phyloP scores from a whole-genome alignment of 2,888 invertebrate species.

The Harpalus rufipes region DNA sequence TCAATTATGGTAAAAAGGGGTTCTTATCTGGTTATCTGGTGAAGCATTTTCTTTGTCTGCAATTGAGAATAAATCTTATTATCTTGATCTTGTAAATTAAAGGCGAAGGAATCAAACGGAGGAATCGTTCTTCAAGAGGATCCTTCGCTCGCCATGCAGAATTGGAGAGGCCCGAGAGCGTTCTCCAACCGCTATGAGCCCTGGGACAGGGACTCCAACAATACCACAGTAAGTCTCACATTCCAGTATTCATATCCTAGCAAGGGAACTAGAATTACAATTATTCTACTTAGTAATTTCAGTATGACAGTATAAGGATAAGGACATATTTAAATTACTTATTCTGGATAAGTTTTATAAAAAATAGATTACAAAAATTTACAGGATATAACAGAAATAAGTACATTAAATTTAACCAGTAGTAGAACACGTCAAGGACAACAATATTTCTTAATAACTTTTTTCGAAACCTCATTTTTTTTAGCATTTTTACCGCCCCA shows the following conservation, averaged over 20 bases:
- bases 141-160: conserved; percentile 84
- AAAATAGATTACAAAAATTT: too few relatives aligned
- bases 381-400: too few relatives aligned
- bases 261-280: background rate
- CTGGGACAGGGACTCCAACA: conserved; percentile 83
- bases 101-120: conserved; percentile 85
- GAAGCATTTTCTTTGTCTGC: conserved; percentile 35
- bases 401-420: too few relatives aligned
- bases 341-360: too few relatives aligned
- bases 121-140: conserved; percentile 84
- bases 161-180: conserved; percentile 90
- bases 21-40: background rate
- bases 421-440: too few relatives aligned
- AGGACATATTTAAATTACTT: too few relatives aligned
- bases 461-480: too few relatives aligned
- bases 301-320: too few relatives aligned
- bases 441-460: too few relatives aligned
- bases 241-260: conserved; percentile 12
- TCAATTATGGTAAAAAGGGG: conserved; percentile 2
- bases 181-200: conserved; percentile 91
- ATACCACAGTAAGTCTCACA: conserved; percentile 33
- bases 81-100: conserved; percentile 70
- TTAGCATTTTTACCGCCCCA: too few relatives aligned
- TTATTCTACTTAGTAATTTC: background rate
- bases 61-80: conserved; percentile 58